Evolutionary conservation across 2,113 vertebrate genomes (phyloP).

Genomic region (Nyctibius bracteatus): DNA sequence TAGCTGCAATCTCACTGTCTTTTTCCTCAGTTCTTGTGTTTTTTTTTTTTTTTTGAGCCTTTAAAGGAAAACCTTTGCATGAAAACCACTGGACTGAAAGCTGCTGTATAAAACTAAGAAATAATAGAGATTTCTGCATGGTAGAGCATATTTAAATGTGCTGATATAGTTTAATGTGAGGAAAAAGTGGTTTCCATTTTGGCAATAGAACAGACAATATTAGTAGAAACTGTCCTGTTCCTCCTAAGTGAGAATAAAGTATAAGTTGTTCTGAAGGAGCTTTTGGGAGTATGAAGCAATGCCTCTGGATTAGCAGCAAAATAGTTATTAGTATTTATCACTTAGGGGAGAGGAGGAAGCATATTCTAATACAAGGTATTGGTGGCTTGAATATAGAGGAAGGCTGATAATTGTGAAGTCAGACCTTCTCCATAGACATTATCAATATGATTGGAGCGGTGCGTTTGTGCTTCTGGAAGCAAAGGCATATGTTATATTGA

Average conservation of each 20-base stretch:
- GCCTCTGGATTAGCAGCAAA: neutral
- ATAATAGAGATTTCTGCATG: neutral
- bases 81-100: neutral
- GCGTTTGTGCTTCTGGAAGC: neutral
- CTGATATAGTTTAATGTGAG: neutral
- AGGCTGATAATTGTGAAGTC: neutral
- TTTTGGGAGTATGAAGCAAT: neutral
- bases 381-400: neutral
- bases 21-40: neutral
- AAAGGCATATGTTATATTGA: rapidly evolving
- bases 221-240: neutral
- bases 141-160: neutral
- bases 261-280: neutral
- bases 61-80: neutral
- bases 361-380: neutral
- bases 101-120: neutral
- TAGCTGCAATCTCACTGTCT: neutral
- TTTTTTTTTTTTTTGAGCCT: neutral
- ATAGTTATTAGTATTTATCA: neutral
- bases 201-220: neutral
- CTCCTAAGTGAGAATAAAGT: neutral
- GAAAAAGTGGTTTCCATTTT: neutral
- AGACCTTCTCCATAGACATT: neutral
- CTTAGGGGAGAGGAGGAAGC: neutral
- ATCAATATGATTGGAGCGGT: neutral